phyloP scores from a whole-genome alignment of 1,140 invertebrate genomes.

The Trichonephila clavata region DNA sequence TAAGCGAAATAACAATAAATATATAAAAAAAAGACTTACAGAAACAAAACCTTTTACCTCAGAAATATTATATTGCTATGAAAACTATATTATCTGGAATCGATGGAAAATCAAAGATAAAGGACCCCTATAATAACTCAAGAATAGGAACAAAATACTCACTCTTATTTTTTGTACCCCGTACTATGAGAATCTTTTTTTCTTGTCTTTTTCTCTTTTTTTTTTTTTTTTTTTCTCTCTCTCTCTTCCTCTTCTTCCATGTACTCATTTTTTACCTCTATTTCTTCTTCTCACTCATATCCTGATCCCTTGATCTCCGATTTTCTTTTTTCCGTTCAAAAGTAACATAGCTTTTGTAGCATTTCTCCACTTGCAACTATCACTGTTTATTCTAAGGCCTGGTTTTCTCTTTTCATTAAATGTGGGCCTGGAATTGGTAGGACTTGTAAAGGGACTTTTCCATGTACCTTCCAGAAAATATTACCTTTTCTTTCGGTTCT shows the following conservation, averaged over 20 bases:
- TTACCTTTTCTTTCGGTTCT: background rate
- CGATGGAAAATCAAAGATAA: too few species aligned
- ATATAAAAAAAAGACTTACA: too few species aligned
- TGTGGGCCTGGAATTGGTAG: background rate
- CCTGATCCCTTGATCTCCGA: constrained; percentile 11
- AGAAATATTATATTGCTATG: too few species aligned
- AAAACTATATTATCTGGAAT: too few species aligned
- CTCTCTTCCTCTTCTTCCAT: background rate
- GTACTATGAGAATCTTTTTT: background rate
- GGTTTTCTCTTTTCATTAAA: background rate
- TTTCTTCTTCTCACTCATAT: background rate
- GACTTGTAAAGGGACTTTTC: background rate
- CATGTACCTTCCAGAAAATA: background rate
- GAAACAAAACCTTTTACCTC: too few species aligned
- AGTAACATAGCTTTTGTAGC: background rate
- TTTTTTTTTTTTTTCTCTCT: background rate
- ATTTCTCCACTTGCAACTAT: background rate
- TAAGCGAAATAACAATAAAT: too few species aligned
- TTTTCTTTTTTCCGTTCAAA: background rate
- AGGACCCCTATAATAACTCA: background rate
- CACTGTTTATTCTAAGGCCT: background rate
- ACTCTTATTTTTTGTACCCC: background rate
- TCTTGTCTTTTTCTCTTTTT: background rate
- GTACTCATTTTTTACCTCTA: background rate
- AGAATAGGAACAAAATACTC: background rate